Evolutionary conservation across 2,113 vertebrate genomes (phyloP).

Genomic region (Dipodomys spectabilis): DNA sequence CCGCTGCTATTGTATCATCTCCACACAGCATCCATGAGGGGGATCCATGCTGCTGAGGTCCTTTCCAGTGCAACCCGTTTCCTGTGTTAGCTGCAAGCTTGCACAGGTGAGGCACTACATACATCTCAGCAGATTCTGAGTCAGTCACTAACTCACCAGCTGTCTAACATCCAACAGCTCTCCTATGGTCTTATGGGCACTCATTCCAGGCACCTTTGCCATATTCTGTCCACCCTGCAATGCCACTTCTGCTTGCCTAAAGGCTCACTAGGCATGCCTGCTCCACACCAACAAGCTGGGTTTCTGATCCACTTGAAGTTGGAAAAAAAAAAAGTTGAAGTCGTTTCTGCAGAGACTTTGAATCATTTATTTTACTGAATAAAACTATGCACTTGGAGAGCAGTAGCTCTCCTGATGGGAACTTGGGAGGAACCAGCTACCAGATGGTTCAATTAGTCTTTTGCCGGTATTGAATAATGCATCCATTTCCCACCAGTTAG

Average conservation of each 20-base stretch:
- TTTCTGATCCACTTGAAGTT: neutral
- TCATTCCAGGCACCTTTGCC: neutral
- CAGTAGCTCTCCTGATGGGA: neutral
- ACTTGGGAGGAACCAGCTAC: neutral
- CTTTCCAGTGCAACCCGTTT: neutral
- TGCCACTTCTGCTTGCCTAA: neutral
- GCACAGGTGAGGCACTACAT: neutral
- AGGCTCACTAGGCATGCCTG: neutral
- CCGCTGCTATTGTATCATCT: neutral
- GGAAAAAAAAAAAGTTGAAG: neutral
- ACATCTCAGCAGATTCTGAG: neutral
- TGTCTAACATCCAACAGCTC: neutral
- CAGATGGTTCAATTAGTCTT: neutral
- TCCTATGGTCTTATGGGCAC: neutral
- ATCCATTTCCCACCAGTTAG: neutral
- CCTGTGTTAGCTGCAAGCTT: neutral
- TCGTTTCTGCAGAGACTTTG: neutral
- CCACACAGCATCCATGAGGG: too few relatives aligned
- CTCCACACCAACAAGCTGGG: neutral
- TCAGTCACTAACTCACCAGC: neutral
- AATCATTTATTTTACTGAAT: neutral
- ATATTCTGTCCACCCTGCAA: neutral
- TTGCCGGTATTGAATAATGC: neutral
- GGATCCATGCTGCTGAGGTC: neutral
- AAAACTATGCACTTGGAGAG: neutral